phyloP scores from a whole-genome alignment of 2,113 vertebrate species.

The Erythrocercus mccallii region DNA sequence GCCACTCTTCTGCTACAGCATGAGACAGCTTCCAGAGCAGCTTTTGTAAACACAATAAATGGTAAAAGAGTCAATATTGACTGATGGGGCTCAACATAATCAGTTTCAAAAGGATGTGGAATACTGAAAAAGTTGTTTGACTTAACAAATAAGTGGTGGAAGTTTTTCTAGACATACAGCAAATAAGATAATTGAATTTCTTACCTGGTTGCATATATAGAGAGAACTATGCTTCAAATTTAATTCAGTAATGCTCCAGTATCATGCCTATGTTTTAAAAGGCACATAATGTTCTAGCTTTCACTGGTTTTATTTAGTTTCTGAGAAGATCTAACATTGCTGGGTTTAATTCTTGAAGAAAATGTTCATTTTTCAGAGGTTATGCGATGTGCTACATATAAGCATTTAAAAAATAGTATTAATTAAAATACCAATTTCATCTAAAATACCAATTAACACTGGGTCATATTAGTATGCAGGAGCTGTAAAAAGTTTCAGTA shows the following conservation, averaged over 20 bases:
- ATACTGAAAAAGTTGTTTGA: background rate
- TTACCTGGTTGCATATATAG: background rate
- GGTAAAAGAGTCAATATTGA: background rate
- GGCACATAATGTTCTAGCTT: background rate
- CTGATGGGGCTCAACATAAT: background rate
- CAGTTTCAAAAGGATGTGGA: background rate
- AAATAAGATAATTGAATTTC: background rate
- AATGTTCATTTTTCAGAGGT: background rate
- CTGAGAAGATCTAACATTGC: background rate
- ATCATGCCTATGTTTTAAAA: background rate
- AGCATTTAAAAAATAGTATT: background rate
- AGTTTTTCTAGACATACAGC: background rate
- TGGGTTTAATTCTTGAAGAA: background rate
- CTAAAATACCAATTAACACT: background rate
- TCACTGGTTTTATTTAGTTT: background rate
- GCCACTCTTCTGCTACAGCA: slow-evolving; percentile 11
- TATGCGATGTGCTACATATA: background rate
- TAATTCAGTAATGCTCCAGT: background rate
- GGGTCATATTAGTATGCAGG: background rate
- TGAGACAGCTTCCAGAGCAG: slow-evolving; percentile 2
- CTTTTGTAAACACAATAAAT: background rate
- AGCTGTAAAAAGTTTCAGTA: background rate
- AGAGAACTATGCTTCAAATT: background rate
- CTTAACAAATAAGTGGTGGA: background rate
- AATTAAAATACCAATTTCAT: background rate